phyloP scores from a whole-genome alignment of 2,797 vertebrate genomes.

The Rhincodon typus region DNA sequence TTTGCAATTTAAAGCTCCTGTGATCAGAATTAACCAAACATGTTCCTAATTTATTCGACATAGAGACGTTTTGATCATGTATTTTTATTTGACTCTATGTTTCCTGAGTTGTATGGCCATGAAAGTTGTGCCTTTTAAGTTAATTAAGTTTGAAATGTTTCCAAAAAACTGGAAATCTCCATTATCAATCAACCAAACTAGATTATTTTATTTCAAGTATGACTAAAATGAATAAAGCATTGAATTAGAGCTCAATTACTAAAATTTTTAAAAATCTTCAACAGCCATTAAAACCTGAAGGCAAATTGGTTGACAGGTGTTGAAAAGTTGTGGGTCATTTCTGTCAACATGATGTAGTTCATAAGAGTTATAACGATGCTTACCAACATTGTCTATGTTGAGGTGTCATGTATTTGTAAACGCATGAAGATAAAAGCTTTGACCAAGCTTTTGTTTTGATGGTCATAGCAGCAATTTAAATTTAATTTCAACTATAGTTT shows the following conservation, averaged over 20 bases:
- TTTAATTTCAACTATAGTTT: background rate
- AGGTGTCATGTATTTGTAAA: background rate
- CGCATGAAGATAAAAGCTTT: background rate
- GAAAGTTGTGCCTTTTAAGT: background rate
- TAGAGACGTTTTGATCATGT: background rate
- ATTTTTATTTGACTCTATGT: background rate
- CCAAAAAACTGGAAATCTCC: background rate
- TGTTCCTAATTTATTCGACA: background rate
- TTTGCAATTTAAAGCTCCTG: background rate
- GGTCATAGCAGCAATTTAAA: background rate
- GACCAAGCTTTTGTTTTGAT: background rate
- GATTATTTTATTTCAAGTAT: background rate
- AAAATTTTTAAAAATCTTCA: background rate
- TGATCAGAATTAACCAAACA: background rate
- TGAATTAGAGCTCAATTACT: background rate
- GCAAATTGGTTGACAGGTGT: background rate
- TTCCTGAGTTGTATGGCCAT: background rate
- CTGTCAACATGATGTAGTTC: background rate
- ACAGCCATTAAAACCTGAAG: too few relatives aligned
- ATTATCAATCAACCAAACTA: background rate
- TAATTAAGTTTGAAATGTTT: background rate
- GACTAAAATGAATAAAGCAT: background rate
- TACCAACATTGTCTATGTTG: background rate
- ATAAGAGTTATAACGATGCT: background rate
- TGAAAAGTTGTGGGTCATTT: background rate